phyloP scores from a whole-genome alignment of 2,113 vertebrate genomes.

The Scalopus aquaticus region DNA sequence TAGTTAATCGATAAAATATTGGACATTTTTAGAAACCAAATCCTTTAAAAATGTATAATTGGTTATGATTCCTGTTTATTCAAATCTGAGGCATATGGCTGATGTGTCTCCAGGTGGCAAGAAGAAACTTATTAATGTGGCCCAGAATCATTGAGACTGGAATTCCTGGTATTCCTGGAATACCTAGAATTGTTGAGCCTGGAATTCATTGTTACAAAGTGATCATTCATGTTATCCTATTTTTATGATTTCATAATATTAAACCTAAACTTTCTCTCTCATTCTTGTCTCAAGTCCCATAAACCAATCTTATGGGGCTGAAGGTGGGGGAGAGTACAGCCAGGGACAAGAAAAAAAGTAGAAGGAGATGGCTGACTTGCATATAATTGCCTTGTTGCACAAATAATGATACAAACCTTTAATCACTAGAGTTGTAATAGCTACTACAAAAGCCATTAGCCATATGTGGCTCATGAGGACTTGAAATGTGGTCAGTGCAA shows the following conservation, averaged over 20 bases:
- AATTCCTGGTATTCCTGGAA: background rate
- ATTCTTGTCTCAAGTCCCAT: background rate
- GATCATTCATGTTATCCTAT: fast-evolving
- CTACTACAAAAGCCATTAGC: fast-evolving
- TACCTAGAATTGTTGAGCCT: too few relatives aligned
- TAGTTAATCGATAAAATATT: background rate
- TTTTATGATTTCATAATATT: background rate
- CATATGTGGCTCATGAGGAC: fast-evolving
- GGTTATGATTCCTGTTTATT: background rate
- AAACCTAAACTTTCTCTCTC: background rate
- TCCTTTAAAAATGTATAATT: background rate
- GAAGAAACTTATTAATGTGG: background rate
- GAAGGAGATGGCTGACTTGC: background rate
- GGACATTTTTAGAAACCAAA: background rate
- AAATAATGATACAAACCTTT: fast-evolving
- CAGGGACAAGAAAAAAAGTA: background rate
- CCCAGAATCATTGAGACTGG: background rate
- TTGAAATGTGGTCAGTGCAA: background rate
- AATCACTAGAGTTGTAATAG: fast-evolving
- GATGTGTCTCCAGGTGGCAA: background rate
- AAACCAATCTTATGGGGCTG: background rate
- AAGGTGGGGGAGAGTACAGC: too few relatives aligned
- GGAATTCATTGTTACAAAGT: background rate
- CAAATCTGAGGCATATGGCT: background rate
- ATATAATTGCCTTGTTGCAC: background rate